These are phyloP conservation scores for Auanema sp. DNA, from an alignment of 2,888 invertebrate species.

Conservation along the genomic window DNA sequence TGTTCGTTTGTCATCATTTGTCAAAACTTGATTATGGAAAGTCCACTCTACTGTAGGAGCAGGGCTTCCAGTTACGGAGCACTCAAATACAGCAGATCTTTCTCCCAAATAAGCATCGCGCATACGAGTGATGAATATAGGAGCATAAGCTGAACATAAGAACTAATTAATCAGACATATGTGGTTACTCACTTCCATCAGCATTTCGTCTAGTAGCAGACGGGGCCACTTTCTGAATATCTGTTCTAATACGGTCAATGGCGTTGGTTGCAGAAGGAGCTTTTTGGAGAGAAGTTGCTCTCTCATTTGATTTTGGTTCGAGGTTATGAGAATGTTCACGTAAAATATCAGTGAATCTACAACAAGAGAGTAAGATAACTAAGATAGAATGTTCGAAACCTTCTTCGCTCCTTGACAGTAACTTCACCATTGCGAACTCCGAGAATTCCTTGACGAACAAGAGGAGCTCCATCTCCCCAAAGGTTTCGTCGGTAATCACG, in stretches of 20 bases:
- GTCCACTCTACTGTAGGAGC: conserved; percentile 82
- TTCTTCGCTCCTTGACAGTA: conserved; percentile 61
- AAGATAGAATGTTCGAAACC: conserved; percentile 23
- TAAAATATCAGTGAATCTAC: conserved; percentile 48
- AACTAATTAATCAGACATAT: neutral
- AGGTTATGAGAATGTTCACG: conserved; percentile 38
- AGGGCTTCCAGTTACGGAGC: conserved; percentile 84
- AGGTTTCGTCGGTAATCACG: conserved; percentile 57
- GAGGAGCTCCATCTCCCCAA: conserved; percentile 59
- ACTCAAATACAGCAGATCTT: conserved; percentile 73
- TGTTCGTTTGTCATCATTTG: conserved; percentile 36
- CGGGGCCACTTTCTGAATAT: conserved; percentile 49
- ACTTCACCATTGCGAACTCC: conserved; percentile 60
- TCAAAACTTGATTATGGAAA: conserved; percentile 62
- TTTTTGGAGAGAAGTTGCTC: conserved; percentile 28
- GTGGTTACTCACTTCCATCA: conserved; percentile 51
- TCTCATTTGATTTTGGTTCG: conserved; percentile 32
- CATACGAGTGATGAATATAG: conserved; percentile 86
- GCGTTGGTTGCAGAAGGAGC: conserved; percentile 30
- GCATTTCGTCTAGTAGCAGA: conserved; percentile 47
- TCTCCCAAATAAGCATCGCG: conserved; percentile 80
- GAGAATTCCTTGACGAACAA: conserved; percentile 55
- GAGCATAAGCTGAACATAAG: conserved; percentile 67
- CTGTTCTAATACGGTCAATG: conserved; percentile 45
- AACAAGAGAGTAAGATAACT: neutral